Base-by-base conservation (phyloP, 2,797 vertebrate species). In the Sternotherus odoratus region DNA sequence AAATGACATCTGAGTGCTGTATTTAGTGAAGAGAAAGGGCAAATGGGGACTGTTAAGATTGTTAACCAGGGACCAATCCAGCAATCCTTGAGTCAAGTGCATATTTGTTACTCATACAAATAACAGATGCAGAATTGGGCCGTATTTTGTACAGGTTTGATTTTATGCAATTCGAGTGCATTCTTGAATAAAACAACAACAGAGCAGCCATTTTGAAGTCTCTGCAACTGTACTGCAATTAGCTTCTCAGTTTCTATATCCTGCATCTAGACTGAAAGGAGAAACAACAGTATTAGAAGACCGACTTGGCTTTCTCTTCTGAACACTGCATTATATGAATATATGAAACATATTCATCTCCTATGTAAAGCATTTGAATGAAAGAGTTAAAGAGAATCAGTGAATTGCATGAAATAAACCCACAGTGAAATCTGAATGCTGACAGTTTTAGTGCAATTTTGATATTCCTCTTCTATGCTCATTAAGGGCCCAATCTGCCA, bases 311-410 rank as follows among this genome's bases (percentile, higher is more conserved):
- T 96, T 95, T 94, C 91, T 94, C 92, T 94, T 2, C 85, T 84
- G 94, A 96, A 94, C 88, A 95, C 85, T 92, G 93, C 78, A 89
- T 97, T 96, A 97, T 82, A 88, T 96, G 97, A 96, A 96, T 91
- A 95, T 8, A 49, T 95, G 95, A 97, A 96, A 95, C 95, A 97
- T 51, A 95, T 39, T 81, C 56, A 85, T 60, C 21, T 49, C 72
- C 33, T 56, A 33, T 24, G 72, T 36, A 33, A 48, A 15, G 66
- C n/a, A 69, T 39, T 39, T 69, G 66, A 69, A 39, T 21, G 3
- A 79, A 85, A 86, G 92, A 85, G 95, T 95, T 24, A 0, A 79
- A 87, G 85, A 90, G 91, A 95, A 95, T 85, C 87, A 93, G 83
- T 94, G 90, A 89, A 93, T 93, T 91, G 92, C 83, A 82, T 92